phyloP scores from a whole-genome alignment of 1,140 invertebrate species.

The Drosophila aff. region DNA sequence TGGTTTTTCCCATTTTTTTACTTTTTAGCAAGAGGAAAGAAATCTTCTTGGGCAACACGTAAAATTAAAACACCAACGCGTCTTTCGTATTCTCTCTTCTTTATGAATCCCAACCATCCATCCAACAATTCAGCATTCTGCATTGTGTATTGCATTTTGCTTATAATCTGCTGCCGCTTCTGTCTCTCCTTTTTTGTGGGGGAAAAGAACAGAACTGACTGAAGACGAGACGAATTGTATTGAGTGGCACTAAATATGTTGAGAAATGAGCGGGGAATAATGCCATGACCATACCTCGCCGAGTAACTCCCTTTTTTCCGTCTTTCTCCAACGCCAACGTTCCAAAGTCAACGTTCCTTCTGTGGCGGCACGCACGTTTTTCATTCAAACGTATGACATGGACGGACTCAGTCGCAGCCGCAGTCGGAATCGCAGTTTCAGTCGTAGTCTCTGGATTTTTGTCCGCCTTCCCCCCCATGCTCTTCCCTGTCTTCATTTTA shows the following conservation, averaged over 20 bases:
- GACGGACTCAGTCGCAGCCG: slow-evolving; percentile 58
- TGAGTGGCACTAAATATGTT: slow-evolving; percentile 83
- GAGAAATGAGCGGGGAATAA: slow-evolving; percentile 72
- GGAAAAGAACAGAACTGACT: slow-evolving; percentile 15
- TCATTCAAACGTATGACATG: slow-evolving; percentile 77
- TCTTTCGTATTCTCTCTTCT: slow-evolving; percentile 38
- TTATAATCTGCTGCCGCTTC: slow-evolving; percentile 69
- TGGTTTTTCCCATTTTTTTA: slow-evolving; percentile 29
- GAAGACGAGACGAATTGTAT: slow-evolving; percentile 76
- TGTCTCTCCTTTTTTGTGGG: slow-evolving; percentile 23
- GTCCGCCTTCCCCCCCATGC: background rate
- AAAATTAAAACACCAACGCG: slow-evolving; percentile 82
- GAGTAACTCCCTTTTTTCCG: slow-evolving; percentile 30
- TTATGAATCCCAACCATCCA: slow-evolving; percentile 67
- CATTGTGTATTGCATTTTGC: slow-evolving; percentile 80
- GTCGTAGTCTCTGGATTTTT: slow-evolving; percentile 45
- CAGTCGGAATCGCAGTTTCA: slow-evolving; percentile 39
- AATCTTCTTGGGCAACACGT: slow-evolving; percentile 68
- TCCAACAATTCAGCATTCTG: slow-evolving; percentile 57
- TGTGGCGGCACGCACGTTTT: slow-evolving; percentile 84
- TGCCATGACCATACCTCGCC: slow-evolving; percentile 52
- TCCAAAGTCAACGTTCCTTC: slow-evolving; percentile 84
- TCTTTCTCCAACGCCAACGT: slow-evolving; percentile 38
- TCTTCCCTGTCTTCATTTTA: slow-evolving; percentile 56
- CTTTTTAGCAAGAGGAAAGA: slow-evolving; percentile 46